Evolutionary conservation across 2,113 vertebrate species (phyloP).

Genomic region (Poicephalus gulielmi): DNA sequence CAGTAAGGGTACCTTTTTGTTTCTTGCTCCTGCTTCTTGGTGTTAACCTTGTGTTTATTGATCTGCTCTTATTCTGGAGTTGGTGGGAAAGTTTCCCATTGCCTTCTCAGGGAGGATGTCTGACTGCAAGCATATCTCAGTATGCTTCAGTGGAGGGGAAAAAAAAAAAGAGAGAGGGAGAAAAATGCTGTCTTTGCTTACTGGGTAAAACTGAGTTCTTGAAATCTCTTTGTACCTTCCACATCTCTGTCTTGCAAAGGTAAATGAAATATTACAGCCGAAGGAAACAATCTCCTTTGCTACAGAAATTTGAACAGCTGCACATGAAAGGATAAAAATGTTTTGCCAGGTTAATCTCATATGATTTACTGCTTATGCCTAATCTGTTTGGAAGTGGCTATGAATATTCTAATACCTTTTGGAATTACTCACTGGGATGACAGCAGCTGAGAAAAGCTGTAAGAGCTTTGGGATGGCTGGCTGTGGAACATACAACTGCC

Average conservation of each 20-base stretch:
- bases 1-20: no score
- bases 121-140: background rate
- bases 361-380: constrained; percentile 47
- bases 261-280: background rate
- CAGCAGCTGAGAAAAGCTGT: background rate
- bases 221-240: background rate
- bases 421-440: constrained; percentile 1
- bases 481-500: background rate
- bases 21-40: background rate
- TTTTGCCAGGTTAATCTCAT: constrained; percentile 57
- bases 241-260: background rate
- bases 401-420: constrained; percentile 53
- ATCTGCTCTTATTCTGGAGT: background rate
- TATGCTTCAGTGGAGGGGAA: background rate
- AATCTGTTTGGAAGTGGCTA: constrained; percentile 43
- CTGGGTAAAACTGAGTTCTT: background rate
- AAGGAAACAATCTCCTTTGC: background rate
- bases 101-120: background rate
- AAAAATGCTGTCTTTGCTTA: background rate
- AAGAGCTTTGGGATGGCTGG: background rate
- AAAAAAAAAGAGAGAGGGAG: background rate
- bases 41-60: background rate
- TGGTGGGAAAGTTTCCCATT: background rate
- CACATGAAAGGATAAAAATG: constrained; percentile 24
- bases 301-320: constrained; percentile 44